phyloP scores from a whole-genome alignment of 2,113 vertebrate species.

The Dolichallabes microphthalmus region DNA sequence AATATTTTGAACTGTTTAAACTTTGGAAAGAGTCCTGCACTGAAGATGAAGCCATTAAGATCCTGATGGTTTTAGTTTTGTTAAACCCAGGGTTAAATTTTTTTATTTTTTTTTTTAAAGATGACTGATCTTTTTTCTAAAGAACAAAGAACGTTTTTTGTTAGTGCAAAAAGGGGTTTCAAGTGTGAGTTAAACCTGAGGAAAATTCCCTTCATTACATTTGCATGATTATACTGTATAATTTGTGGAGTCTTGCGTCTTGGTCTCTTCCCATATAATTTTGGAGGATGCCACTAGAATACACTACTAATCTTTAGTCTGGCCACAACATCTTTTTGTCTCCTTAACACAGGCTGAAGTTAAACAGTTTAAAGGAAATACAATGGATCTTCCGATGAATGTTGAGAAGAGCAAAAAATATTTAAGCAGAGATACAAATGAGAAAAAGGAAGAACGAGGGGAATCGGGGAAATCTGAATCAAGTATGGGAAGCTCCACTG shows the following conservation, averaged over 20 bases:
- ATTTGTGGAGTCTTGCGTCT: conserved; percentile 21
- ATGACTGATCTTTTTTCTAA: background rate
- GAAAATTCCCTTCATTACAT: background rate
- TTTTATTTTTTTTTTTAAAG: background rate
- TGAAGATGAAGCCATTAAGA: conserved; percentile 18
- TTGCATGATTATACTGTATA: conserved; percentile 35
- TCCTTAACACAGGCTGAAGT: conserved; percentile 76
- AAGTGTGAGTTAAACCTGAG: background rate
- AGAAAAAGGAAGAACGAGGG: conserved; percentile 80
- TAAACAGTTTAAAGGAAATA: conserved; percentile 83
- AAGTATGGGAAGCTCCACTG: conserved; percentile 80
- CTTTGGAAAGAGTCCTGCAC: conserved; percentile 10
- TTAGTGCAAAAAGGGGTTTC: conserved; percentile 3
- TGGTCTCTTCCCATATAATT: conserved; percentile 24
- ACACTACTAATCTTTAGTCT: conserved; percentile 64
- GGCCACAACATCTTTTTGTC: conserved; percentile 69
- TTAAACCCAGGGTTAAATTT: too few species aligned
- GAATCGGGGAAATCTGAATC: conserved; percentile 82
- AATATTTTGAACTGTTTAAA: conserved; percentile 20
- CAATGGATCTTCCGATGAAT: conserved; percentile 91
- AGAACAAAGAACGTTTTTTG: background rate
- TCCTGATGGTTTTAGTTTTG: background rate
- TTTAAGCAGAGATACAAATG: conserved; percentile 79
- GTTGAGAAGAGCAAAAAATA: conserved; percentile 96
- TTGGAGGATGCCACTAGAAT: conserved; percentile 23